Evolutionary conservation across 2,888 invertebrate species (phyloP), one percentile per base, ranked within the genome.

Genomic region (Aleiodes testaceus): DNA sequence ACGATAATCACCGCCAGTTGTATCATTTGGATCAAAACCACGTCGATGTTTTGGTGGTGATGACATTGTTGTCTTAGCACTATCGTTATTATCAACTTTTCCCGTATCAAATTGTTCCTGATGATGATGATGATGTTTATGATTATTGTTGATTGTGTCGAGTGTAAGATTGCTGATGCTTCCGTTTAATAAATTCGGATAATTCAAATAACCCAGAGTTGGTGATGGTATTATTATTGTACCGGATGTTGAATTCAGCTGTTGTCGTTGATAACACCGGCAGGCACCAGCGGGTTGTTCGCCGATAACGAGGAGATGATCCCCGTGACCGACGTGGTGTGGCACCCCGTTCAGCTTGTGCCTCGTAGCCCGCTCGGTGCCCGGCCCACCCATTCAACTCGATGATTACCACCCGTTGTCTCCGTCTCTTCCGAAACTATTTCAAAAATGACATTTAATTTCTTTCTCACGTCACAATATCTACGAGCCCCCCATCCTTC

Each of bases 321-420:
- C 82, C 81, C 82, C 84, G 82, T 82, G 83, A 79, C 80, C 82
- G 80, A 80, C 81, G 82, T 83, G 79, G 79, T 83, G 82, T 79
- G 85, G 83, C 85, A 85, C 84, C 82, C 82, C 84, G 83, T 84
- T 85, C 81, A 85, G 82, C 84, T 85, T 84, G 82, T 85, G 85
- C 85, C 84, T 84, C 80, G 81, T 83, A 79, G 83, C 80, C 82
- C 81, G 81, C 79, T 82, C 84, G 81, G 81, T 78, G 79, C 85
- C 85, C 80, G 85, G 82, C 81, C 85, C 85, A 85, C 85, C 85
- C 85, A 85, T 85, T 85, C 85, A 85, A 85, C 82, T 81, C 81
- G 82, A 79, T 85, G 80, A 78, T 81, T 81, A 76, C 75, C 80
- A 78, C 79, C 78, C 77, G 79, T 79, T 80, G 81, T 81, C 82